phyloP scores from a whole-genome alignment of 2,888 invertebrate genomes.

The Nomada lathburiana region DNA sequence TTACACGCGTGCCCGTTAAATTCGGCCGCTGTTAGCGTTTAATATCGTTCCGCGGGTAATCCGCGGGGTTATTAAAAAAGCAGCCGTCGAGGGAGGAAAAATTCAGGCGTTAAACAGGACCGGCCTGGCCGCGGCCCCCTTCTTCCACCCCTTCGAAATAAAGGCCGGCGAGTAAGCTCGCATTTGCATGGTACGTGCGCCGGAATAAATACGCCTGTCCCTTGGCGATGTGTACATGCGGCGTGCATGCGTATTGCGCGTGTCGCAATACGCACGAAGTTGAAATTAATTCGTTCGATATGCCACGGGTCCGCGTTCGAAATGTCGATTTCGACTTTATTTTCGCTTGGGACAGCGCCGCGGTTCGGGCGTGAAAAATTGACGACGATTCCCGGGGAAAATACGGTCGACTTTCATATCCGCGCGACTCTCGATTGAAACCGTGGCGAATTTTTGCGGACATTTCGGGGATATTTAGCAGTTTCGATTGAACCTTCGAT shows the following conservation, averaged over 20 bases:
- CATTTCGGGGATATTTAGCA: no score
- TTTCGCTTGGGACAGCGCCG: not conserved
- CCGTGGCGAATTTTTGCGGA: no score
- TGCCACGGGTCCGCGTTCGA: no score
- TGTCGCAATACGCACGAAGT: no score
- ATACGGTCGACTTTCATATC: no score
- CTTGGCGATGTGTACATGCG: not conserved
- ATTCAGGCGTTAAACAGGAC: constrained; percentile 40
- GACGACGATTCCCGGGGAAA: no score
- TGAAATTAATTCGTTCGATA: no score
- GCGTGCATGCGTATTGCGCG: no score
- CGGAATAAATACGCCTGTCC: constrained; percentile 41
- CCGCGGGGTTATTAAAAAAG: constrained; percentile 61
- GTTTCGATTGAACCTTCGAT: no score
- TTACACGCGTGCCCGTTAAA: constrained; percentile 44
- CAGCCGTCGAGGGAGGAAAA: constrained; percentile 22
- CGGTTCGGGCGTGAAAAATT: not conserved
- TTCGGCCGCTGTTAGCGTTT: constrained; percentile 56
- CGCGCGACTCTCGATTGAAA: no score
- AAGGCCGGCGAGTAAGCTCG: constrained; percentile 30
- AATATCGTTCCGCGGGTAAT: constrained; percentile 62
- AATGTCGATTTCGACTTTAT: no score
- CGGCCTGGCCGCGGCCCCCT: not conserved
- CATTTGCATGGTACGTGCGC: constrained; percentile 59
- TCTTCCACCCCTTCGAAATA: constrained; percentile 37